Evolutionary conservation across 1,140 invertebrate species (phyloP), one percentile per base, ranked within the genome.

Genomic region (Drosophila busckii): DNA sequence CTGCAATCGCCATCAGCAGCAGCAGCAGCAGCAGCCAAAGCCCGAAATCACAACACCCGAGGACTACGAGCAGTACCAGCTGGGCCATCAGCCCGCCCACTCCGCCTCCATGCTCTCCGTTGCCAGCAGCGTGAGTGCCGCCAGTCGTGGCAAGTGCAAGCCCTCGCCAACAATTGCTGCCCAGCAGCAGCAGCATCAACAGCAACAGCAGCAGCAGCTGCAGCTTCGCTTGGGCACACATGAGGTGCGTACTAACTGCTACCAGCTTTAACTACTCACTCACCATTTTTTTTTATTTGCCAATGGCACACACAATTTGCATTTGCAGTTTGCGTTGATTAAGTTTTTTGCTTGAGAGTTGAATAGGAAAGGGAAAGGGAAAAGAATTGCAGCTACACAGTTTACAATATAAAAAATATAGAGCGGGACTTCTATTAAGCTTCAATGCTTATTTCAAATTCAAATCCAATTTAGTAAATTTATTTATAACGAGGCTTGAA

Each of bases 11-110:
- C 75, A 71, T 48, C 63, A 64, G 9, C 44, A 53, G 12, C 63
- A 56, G 28, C 32, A 42, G 5, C 64, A 52, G 22, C 26, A 50
- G 28, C 61, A 60, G 32, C 46, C 38, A 13, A 58, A 54, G 22
- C 38, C 48, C 9, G 69, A 85, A 50, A 59, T 66, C 23, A 80
- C 65, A 35, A 80, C 70, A 38, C 69, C 66, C 25, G 66, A 83
- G 31, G 63, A 70, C 42, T 75, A 46, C 13, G 62, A 80, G 17
- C 71, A 75, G 44, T 78, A 83, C 49, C 71, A 80, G 34, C 41
- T 75, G 48, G 69, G 60, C 9, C 69, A 85, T 32, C 62, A 85
- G 40, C 32, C 45, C 1, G 22, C 40, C 1, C 55, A 67, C 38
- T 82, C 75, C 3, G 38, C 59, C 16, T 82, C 75, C 8, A 49